A percentile compares a stretch with the other conserved stretches of the same genome.
These are phyloP conservation scores for Tachyglossus aculeatus DNA, from an alignment of 2,797 vertebrate genomes.

Conservation along the genomic window DNA sequence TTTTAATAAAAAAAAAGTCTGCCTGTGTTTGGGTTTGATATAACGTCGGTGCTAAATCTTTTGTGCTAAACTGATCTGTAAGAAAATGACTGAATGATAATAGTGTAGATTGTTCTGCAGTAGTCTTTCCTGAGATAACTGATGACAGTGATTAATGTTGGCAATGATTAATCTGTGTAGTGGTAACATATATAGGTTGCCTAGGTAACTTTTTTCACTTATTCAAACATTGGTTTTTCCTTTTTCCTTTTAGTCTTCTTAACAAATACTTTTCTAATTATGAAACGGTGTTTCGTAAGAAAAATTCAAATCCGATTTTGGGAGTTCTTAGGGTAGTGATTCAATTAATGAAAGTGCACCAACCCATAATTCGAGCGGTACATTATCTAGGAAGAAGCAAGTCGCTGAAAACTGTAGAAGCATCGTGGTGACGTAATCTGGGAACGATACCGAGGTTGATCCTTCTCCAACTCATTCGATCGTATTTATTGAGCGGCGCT, in stretches of 20 bases:
- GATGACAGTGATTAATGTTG: constrained; percentile 41
- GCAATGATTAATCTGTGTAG: constrained; percentile 38
- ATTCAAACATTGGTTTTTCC: constrained; percentile 40
- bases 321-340: constrained; percentile 27
- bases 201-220: constrained; percentile 45
- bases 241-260: not conserved
- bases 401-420: constrained; percentile 5
- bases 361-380: not conserved
- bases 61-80: constrained; percentile 23
- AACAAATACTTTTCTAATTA: constrained; percentile 23
- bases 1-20: constrained; percentile 19
- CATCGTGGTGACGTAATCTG: too few species aligned
- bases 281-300: constrained; percentile 17
- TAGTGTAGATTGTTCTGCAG: constrained; percentile 4
- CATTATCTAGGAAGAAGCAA: not conserved
- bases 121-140: constrained; percentile 19
- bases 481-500: too few species aligned
- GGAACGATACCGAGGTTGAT: too few species aligned
- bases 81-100: constrained; percentile 30
- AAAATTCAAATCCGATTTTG: constrained; percentile 11
- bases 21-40: constrained; percentile 14
- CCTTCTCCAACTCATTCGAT: too few species aligned
- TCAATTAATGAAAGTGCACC: constrained; percentile 8
- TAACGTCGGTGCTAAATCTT: constrained; percentile 18
- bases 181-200: constrained; percentile 40